Conservation (phyloP, 1,140 invertebrate genomes). For the Aphis craccivora region DNA sequence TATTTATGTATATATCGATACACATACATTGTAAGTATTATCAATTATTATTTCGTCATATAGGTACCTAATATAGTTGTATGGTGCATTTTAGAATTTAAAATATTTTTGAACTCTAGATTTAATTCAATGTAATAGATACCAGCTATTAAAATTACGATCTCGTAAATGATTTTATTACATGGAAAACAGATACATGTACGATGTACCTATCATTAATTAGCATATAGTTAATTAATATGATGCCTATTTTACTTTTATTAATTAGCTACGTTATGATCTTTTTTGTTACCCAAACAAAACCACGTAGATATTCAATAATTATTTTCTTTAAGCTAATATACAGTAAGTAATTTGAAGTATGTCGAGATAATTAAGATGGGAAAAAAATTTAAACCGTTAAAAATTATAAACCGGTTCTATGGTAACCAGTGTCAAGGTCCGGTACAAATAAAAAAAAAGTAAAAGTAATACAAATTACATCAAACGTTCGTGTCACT, state of each 20-base stretch:
- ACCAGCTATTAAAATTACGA: background rate
- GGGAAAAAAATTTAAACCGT: background rate
- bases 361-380: background rate
- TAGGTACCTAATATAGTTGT: too few relatives aligned
- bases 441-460: background rate
- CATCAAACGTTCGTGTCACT: background rate
- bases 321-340: background rate
- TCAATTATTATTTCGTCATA: background rate
- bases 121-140: too few relatives aligned
- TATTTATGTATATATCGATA: background rate
- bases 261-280: background rate
- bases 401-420: background rate
- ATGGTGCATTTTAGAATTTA: too few relatives aligned
- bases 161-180: background rate
- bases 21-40: background rate
- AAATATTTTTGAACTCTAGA: too few relatives aligned
- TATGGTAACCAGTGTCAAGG: background rate
- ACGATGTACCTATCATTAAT: background rate
- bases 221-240: background rate
- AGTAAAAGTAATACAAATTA: constrained; percentile 9
- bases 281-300: background rate
- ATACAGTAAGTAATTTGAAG: background rate
- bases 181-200: background rate
- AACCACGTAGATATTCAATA: too few relatives aligned
- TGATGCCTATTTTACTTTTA: background rate